Conservation (phyloP, 2,113 vertebrate species). For the Chaetodon auriga region DNA sequence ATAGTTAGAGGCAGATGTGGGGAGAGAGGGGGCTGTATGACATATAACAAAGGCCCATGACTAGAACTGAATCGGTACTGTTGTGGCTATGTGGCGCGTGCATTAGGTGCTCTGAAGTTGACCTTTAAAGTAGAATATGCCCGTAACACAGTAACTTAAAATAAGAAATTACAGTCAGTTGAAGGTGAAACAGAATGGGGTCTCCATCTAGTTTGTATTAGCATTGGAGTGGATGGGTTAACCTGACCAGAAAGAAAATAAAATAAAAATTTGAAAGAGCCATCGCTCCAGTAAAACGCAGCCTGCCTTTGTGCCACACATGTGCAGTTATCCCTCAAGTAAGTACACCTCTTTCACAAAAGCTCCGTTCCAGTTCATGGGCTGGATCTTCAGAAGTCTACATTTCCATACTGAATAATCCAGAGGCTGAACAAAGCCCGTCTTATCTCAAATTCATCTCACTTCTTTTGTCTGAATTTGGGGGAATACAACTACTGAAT, state of each 20-base stretch:
- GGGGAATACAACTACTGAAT: not conserved
- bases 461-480: not conserved
- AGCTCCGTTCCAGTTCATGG: not conserved
- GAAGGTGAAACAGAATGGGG: not conserved
- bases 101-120: too few species aligned
- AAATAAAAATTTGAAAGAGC: not conserved
- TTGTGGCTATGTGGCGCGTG: too few species aligned
- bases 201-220: not conserved
- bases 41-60: too few species aligned
- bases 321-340: not conserved
- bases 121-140: too few species aligned
- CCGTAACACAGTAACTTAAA: too few species aligned
- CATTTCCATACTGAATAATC: slow-evolving; percentile 25
- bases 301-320: not conserved
- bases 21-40: too few species aligned
- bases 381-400: not conserved
- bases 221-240: not conserved
- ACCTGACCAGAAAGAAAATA: not conserved
- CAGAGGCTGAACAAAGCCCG: not conserved
- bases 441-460: slow-evolving; percentile 3
- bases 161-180: not conserved
- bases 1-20: too few species aligned
- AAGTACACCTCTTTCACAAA: not conserved
- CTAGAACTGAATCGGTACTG: too few species aligned
- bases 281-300: not conserved